phyloP scores from a whole-genome alignment of 1,140 invertebrate genomes.

The Papilio xuthus region DNA sequence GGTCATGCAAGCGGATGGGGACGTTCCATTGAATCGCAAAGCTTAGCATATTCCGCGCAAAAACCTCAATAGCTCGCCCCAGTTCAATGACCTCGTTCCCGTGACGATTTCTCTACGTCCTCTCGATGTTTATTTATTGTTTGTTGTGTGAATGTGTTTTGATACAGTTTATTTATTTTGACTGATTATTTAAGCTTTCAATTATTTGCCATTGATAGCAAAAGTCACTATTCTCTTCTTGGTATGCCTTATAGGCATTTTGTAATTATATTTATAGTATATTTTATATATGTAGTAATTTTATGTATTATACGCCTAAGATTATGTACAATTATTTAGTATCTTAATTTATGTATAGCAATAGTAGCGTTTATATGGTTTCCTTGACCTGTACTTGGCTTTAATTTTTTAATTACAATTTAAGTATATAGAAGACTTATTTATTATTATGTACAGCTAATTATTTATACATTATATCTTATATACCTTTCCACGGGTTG shows the following conservation, averaged over 20 bases:
- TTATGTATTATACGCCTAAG: slow-evolving; percentile 56
- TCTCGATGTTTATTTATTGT: slow-evolving; percentile 51
- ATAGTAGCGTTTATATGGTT: slow-evolving; percentile 49
- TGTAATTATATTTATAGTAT: slow-evolving; percentile 49
- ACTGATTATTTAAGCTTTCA: slow-evolving; percentile 48
- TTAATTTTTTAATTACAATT: slow-evolving; percentile 71
- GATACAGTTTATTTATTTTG: slow-evolving; percentile 68
- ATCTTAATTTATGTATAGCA: slow-evolving; percentile 39
- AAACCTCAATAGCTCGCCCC: slow-evolving; percentile 79
- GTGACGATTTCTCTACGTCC: slow-evolving; percentile 64
- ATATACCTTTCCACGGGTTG: slow-evolving; percentile 27
- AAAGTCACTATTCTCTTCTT: slow-evolving; percentile 45
- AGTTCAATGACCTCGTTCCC: slow-evolving; percentile 60
- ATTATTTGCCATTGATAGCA: slow-evolving; percentile 10
- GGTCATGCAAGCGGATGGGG: slow-evolving; percentile 87
- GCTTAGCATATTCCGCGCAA: slow-evolving; percentile 88
- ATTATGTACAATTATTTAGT: slow-evolving; percentile 45
- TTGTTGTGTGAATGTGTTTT: slow-evolving; percentile 60
- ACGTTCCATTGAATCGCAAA: slow-evolving; percentile 85
- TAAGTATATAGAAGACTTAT: slow-evolving; percentile 48
- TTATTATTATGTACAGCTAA: slow-evolving; percentile 35
- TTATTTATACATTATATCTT: not conserved
- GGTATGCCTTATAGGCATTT: slow-evolving; percentile 54
- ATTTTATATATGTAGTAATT: not conserved
- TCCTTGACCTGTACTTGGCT: slow-evolving; percentile 63